phyloP scores from a whole-genome alignment of 2,888 invertebrate species.

The Villa cingulata region DNA sequence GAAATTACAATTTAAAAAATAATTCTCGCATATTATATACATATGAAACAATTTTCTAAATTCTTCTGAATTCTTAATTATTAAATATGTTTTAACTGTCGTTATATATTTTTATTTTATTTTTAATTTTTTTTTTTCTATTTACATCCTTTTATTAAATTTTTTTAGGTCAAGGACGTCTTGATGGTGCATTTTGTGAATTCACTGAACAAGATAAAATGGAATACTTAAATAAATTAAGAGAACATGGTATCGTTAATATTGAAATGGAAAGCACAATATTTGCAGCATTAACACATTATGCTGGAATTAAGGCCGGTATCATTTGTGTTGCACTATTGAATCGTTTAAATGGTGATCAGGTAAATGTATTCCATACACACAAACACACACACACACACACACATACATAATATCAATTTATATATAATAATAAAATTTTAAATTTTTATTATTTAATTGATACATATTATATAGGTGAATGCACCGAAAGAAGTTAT shows the following conservation, averaged over 20 bases:
- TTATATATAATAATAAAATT: background rate
- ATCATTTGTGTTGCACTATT: constrained; percentile 86
- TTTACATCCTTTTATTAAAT: constrained; percentile 7
- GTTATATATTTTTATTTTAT: background rate
- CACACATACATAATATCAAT: background rate
- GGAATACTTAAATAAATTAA: constrained; percentile 64
- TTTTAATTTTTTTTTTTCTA: background rate
- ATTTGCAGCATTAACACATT: constrained; percentile 85
- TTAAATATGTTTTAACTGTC: background rate
- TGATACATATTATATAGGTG: constrained; percentile 43
- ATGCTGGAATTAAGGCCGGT: constrained; percentile 86
- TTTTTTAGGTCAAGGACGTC: constrained; percentile 71
- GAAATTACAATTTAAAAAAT: no score
- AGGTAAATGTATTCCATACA: constrained; percentile 50
- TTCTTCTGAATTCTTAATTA: background rate
- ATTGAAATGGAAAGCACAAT: constrained; percentile 96
- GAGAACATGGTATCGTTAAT: constrained; percentile 72
- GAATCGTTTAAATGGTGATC: constrained; percentile 87
- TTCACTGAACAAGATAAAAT: constrained; percentile 82
- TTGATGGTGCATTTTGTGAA: constrained; percentile 95
- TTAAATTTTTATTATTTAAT: background rate
- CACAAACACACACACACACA: background rate
- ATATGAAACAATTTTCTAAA: background rate
- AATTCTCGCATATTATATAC: no score
- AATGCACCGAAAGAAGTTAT: constrained; percentile 75